Evolutionary conservation across 1,140 invertebrate species (phyloP).

Genomic region (Philopotamus ludificatus): DNA sequence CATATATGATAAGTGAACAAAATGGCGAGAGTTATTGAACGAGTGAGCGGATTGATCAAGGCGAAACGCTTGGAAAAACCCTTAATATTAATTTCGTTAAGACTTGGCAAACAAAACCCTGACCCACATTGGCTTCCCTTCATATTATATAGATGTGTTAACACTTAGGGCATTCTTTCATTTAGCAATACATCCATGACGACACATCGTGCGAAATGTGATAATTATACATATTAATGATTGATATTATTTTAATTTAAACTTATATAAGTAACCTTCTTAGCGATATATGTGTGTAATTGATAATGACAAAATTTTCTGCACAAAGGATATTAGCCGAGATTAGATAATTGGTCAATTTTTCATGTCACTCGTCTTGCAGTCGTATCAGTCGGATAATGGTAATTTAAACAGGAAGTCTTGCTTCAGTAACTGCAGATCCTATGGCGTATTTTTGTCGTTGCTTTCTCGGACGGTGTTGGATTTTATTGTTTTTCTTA

Average conservation of each 20-base stretch:
- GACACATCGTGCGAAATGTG: neutral
- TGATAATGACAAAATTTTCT: neutral
- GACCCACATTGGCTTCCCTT: constrained; percentile 19
- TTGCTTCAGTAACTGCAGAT: neutral
- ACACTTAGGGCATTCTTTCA: neutral
- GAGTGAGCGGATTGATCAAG: neutral
- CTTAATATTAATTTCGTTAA: constrained; percentile 14
- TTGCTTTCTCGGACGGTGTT: too few species aligned
- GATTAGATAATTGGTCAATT: neutral
- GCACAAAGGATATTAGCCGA: neutral
- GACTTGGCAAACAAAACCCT: constrained; percentile 8
- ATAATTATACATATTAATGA: neutral
- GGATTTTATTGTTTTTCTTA: neutral
- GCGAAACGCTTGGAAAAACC: constrained; percentile 14
- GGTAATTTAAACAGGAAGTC: neutral
- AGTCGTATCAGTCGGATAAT: neutral
- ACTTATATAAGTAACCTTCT: neutral
- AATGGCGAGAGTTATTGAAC: neutral
- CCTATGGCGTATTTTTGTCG: neutral
- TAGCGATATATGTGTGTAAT: neutral
- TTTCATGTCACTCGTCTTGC: neutral
- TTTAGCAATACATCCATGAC: neutral
- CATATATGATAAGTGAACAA: neutral
- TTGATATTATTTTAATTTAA: neutral
- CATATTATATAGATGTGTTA: neutral